These are phyloP conservation scores for Pelecanoides urinatrix DNA, from an alignment of 2,113 vertebrate species.

Conservation along the genomic window DNA sequence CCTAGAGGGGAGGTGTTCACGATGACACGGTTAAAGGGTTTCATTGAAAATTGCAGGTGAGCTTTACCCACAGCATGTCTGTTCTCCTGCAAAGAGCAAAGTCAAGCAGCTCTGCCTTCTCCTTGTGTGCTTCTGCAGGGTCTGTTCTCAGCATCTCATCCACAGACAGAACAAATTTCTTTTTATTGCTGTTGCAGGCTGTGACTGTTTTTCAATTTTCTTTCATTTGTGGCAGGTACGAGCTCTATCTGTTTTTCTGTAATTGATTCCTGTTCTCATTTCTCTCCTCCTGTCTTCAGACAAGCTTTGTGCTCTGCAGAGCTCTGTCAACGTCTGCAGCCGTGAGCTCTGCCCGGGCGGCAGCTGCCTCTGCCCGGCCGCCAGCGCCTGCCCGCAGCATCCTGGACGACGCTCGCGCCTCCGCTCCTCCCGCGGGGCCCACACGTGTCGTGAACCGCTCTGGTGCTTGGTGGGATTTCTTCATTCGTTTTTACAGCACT, in stretches of 20 bases:
- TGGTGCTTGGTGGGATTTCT: neutral
- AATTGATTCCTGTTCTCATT: constrained; percentile 63
- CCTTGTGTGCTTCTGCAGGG: neutral
- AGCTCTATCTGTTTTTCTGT: constrained; percentile 50
- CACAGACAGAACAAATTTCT: neutral
- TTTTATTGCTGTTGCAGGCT: constrained; percentile 44
- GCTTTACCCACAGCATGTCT: neutral
- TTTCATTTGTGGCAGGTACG: constrained; percentile 31
- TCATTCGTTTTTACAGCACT: fast-evolving
- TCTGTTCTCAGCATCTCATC: neutral
- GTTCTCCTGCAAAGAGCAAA: neutral
- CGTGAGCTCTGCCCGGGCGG: neutral
- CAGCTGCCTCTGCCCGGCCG: neutral
- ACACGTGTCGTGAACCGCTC: fast-evolving
- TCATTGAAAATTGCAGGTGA: neutral
- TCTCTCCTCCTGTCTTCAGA: constrained; percentile 24
- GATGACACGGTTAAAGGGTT: neutral
- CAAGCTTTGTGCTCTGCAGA: neutral
- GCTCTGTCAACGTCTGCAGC: neutral
- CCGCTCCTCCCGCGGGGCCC: neutral
- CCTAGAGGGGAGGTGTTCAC: neutral
- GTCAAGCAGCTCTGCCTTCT: neutral
- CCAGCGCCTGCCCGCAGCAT: neutral
- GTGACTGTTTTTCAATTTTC: constrained; percentile 60
- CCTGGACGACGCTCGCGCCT: fast-evolving